Evolutionary conservation across 2,888 invertebrate species (phyloP), one percentile per base, ranked within the genome.

Genomic region (Eueremaeus valkanovi): DNA sequence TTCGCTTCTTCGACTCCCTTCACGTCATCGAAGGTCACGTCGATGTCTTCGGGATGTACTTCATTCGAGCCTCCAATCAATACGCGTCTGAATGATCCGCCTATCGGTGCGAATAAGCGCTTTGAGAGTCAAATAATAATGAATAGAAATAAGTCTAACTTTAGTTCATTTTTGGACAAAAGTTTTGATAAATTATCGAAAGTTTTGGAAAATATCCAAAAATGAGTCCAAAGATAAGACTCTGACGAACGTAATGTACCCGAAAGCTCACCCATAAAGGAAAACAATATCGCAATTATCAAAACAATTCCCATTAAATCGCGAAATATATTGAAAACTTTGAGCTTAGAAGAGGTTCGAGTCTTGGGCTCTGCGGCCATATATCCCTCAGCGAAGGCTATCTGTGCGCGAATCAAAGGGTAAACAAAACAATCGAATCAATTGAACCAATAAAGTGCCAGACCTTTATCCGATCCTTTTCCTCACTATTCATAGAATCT

Each of bases 1-100:
- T 99, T 99, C 0, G 97, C 98, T 84, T 99, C 98, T 80, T 96
- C 97, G 40, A 92, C 89, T 58, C 98, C 99, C 86, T 95, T 95
- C 1, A 98, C 97, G 84, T 99, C 98, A 77, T 93, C 91, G 84
- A 99, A 99, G 29, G 94, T 95, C 5, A 98, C 93, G 78, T 90
- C 90, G 75, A 98, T 95, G 82, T 97, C 95, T 84, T 98, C 97
- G 0, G 98, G 95, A 84, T 93, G 92, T 58, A 98, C 93, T 85
- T 96, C 95, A 79, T 91, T 90, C 83, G 91, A 91, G 83, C 90
- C 91, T 1, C 92, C 92, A 74, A 95, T 85, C 82, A 92, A 92
- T 81, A 94, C 92, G 84, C 92, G 87, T 36, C 78, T 73, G 82
- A 92, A 90, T 31, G 89, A 88, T 70, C 90, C 90, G 82, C 89